Percentiles rank a stretch among this genome's conserved stretches.
These are phyloP conservation scores for Sycophila texana DNA, from an alignment of 2,888 invertebrate species.

Conservation along the genomic window DNA sequence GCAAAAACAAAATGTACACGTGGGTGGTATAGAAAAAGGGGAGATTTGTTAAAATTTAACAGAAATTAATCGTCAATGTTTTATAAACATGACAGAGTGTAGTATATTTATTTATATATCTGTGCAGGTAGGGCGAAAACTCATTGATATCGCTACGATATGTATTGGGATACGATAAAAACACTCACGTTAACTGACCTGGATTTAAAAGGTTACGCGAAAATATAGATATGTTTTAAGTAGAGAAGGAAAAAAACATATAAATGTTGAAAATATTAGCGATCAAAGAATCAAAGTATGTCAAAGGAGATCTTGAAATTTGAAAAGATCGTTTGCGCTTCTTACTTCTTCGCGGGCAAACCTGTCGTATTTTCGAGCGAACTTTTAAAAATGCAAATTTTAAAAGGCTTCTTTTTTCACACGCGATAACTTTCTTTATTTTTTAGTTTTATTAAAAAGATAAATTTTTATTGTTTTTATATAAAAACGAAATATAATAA, in stretches of 20 bases:
- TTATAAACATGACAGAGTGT: conserved; percentile 74
- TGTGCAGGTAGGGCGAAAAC: conserved; percentile 68
- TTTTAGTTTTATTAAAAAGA: conserved; percentile 50
- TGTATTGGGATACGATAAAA: conserved; percentile 64
- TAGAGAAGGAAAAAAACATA: conserved; percentile 50
- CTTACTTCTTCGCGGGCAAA: neutral
- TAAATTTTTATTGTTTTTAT: conserved; percentile 55
- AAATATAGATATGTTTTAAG: conserved; percentile 62
- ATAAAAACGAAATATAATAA: conserved; percentile 34
- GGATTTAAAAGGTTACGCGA: conserved; percentile 65
- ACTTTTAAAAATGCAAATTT: conserved; percentile 46
- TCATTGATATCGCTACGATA: conserved; percentile 62
- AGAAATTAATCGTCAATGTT: conserved; percentile 73
- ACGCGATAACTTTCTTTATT: conserved; percentile 17
- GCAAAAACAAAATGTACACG: conserved; percentile 64
- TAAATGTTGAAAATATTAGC: conserved; percentile 55
- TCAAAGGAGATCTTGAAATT: conserved; percentile 55
- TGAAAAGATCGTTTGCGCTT: conserved; percentile 10
- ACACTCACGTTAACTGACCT: conserved; percentile 57
- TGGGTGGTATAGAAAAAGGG: conserved; percentile 51
- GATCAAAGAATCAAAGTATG: conserved; percentile 45
- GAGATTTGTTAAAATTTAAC: conserved; percentile 75
- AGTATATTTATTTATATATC: conserved; percentile 73
- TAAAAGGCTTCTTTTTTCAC: conserved; percentile 28
- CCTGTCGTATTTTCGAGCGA: conserved; percentile 27